Evolutionary conservation across 2,888 invertebrate genomes (phyloP), one percentile per base, ranked within the genome.

Genomic region (Drosophila monieri): DNA sequence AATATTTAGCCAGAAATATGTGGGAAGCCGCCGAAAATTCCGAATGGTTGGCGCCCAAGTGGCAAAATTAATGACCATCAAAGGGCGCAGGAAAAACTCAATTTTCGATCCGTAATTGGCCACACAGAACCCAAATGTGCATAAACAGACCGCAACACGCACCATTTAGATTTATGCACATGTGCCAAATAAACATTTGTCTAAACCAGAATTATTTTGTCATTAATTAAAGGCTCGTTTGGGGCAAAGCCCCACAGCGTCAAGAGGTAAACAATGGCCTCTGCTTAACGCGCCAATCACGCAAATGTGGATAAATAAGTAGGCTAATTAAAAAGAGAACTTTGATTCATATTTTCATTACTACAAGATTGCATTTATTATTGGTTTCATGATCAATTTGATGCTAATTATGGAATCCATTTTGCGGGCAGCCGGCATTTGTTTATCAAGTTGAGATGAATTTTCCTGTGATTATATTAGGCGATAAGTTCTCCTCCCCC

Each of bases 331-430:
- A 51, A 58, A 35, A 30, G 51, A 6, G 47, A 6, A 48, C 51
- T 81, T 73, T 62, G 43, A 56, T 62, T 66, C 23, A 59, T 47
- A 30, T 44, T 46, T 52, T 35, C 44, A 52, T 61, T 61, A 61
- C 60, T 61, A 43, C 47, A 70, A 56, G 10, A 49, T 67, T 59
- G 18, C 53, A 46, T 64, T 72, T 48, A 57, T 75, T 80, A 78
- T 84, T 77, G 68, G 65, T 70, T 35, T 43, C 47, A 53, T 75
- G 61, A 61, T 60, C 47, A 59, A 59, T 70, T 77, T 57, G 59
- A 70, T 80, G 56, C 59, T 77, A 77, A 68, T 72, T 54, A 73
- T 59, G 73, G 64, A 39, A 61, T 67, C 47, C 15, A 46, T 46
- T 55, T 47, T 14, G 49, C 46, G 35, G 51, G 64, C 62, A 64